phyloP scores from a whole-genome alignment of 2,888 invertebrate genomes.

The Plebejus argus region DNA sequence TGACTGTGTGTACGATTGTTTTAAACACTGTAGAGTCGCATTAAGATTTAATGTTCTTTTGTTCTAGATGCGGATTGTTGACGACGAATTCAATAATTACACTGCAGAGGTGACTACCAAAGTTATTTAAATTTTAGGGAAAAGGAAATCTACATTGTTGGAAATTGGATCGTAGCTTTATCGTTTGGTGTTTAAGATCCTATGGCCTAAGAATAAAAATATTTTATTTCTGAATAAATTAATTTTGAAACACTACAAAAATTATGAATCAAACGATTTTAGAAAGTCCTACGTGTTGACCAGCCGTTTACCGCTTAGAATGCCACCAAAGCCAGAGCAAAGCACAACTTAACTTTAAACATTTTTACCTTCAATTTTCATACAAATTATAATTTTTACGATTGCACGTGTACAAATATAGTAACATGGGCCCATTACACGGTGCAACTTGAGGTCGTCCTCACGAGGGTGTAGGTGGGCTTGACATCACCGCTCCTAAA shows the following conservation, averaged over 20 bases:
- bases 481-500: conserved; percentile 5
- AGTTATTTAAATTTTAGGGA: not conserved
- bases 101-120: not conserved
- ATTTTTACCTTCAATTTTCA: not conserved
- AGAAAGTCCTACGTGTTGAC: not conserved
- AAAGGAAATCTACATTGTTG: not conserved
- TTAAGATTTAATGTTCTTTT: conserved; percentile 19
- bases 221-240: too few relatives aligned
- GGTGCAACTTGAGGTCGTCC: conserved; percentile 17
- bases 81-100: conserved; percentile 13
- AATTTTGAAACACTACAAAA: too few relatives aligned
- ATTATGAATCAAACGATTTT: too few relatives aligned
- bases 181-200: not conserved
- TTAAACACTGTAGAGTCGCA: conserved; percentile 19
- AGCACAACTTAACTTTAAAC: not conserved
- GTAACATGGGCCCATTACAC: conserved; percentile 4
- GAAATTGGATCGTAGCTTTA: not conserved
- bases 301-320: not conserved
- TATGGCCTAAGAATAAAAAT: too few relatives aligned
- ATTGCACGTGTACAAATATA: not conserved
- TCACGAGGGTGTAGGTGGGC: conserved; percentile 3
- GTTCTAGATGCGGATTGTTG: conserved; percentile 20
- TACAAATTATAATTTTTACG: not conserved
- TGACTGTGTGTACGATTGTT: conserved; percentile 10
- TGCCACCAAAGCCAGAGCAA: not conserved